Base-by-base conservation (phyloP, 2,888 invertebrate species). In the Orchestes rusci region DNA sequence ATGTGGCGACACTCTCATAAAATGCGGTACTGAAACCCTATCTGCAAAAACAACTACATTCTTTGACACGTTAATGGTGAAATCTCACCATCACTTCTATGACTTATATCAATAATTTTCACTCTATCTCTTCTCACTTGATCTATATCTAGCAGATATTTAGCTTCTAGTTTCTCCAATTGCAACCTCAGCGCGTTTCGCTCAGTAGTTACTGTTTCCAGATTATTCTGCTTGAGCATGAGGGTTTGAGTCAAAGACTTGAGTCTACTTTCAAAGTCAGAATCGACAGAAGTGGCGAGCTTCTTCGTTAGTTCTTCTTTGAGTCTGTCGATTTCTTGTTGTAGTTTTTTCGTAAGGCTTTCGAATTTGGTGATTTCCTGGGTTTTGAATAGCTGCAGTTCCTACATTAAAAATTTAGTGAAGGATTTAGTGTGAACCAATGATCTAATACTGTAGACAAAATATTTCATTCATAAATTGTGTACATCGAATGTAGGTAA, bases 121-220 rank as follows among this genome's bases (percentile, higher is more conserved):
- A 72, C 65, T 50, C 72, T 67, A 51, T 72, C 73, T 55, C 75
- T 71, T 37, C 75, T 67, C 48, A 73, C 68, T 48, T 72, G 73
- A 17, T 69, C 65, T 43, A 76, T 66, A 8, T 73, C 23, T 10
- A 5, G 5, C 10, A 7, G 5, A 23, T 23, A 10, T 23, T 23
- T 10, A 23, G 23, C 86, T 73, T 84, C 81, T 39, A 80, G 65
- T 62, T 88, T 82, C 63, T 93, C 92, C 57, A 92, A 66, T 62
- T 92, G 91, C 56, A 93, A 73, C 54, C 77, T 75, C 38, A 93
- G 70, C 15, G 90, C 88, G 70, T 91, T 91, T 61, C 88, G 82
- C 59, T 93, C 92, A 0, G 86, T 84, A 41, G 88, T 78, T 30
- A 89, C 71, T 15, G 79, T 73, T 63, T 94, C 93, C n/a, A 94